A percentile compares a stretch with the other conserved stretches of the same genome.
Evolutionary conservation across 2,888 invertebrate species (phyloP).

Genomic region (Leptopilina syphax): DNA sequence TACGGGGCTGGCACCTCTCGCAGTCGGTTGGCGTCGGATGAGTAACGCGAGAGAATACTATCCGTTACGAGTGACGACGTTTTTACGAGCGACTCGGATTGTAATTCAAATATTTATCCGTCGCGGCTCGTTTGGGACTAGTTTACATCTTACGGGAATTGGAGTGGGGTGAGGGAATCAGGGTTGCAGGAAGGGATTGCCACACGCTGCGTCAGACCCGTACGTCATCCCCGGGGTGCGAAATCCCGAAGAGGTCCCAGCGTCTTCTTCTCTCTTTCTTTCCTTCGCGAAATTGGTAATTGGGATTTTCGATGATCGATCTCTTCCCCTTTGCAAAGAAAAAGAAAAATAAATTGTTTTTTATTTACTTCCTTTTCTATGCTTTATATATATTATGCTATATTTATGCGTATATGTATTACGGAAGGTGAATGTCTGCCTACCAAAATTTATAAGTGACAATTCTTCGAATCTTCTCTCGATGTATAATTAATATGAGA

Average conservation of each 20-base stretch:
- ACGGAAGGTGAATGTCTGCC: slow-evolving; percentile 8
- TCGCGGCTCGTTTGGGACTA: slow-evolving; percentile 64
- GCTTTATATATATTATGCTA: not conserved
- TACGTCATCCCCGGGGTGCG: slow-evolving; percentile 70
- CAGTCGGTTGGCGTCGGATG: slow-evolving; percentile 36
- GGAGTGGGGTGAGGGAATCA: slow-evolving; percentile 37
- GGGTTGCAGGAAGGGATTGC: slow-evolving; percentile 52
- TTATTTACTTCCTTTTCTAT: slow-evolving; percentile 34
- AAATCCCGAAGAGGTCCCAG: slow-evolving; percentile 57
- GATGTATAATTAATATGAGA: not conserved
- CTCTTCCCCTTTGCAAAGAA: not conserved
- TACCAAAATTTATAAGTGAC: slow-evolving; percentile 18
- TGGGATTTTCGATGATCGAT: slow-evolving; percentile 41
- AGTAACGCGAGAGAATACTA: slow-evolving; percentile 58
- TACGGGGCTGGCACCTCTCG: slow-evolving; percentile 43
- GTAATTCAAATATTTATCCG: slow-evolving; percentile 73
- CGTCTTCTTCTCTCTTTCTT: slow-evolving; percentile 37
- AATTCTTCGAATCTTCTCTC: not conserved
- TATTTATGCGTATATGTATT: not conserved
- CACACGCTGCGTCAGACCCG: slow-evolving; percentile 72
- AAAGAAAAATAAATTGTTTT: not conserved
- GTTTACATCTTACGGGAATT: slow-evolving; percentile 64
- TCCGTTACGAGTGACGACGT: slow-evolving; percentile 73
- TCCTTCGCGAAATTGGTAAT: slow-evolving; percentile 40
- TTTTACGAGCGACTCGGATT: slow-evolving; percentile 72